Evolutionary conservation across 2,113 vertebrate genomes (phyloP), one percentile per base, ranked within the genome.

Genomic region (Uria lomvia): DNA sequence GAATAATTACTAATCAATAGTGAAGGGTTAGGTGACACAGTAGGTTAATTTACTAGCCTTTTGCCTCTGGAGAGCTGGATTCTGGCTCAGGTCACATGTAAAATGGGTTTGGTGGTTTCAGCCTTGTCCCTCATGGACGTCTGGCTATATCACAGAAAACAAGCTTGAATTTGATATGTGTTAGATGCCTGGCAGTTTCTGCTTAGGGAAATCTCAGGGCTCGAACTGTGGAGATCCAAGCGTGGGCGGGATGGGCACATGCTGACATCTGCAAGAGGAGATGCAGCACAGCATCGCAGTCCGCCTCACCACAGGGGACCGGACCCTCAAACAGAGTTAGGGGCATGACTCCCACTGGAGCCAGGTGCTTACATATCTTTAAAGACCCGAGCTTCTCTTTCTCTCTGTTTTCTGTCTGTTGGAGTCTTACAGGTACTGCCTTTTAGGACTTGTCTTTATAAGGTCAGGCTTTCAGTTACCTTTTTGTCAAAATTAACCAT

Each of bases 1-100:
- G 97, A 98, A 97, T 98, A 98, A 98, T 97, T 97, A 94, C 90
- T 96, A 96, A 98, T 98, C 97, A 98, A 97, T 98, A 96, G 23
- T 94, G 72, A 97, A 95, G 93, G 94, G 79, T 93, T 90, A 95
- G 96, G 95, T 97, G 96, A 96, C 95, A 96, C 91, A 88, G n/a
- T 63, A 97, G 95, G 97, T 98, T 98, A 98, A 98, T 98, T 98
- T 94, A 93, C 95, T 97, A 90, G 97, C 86, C 93, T 94, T 96
- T 97, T 92, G 82, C 38, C 76, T 98, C 91, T 94, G 24, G 81
- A 96, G 94, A 94, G 73, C 50, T 95, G 81, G 60, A 83, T 96
- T 94, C 95, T 96, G 92, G 88, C 90, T 94, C 80, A 96, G 97
- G 97, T 97, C 97, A 97, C 94, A 88, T 78, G 52, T 96, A 96